Base-by-base conservation (phyloP, 1,140 invertebrate species). In the Reticulitermes speratus region DNA sequence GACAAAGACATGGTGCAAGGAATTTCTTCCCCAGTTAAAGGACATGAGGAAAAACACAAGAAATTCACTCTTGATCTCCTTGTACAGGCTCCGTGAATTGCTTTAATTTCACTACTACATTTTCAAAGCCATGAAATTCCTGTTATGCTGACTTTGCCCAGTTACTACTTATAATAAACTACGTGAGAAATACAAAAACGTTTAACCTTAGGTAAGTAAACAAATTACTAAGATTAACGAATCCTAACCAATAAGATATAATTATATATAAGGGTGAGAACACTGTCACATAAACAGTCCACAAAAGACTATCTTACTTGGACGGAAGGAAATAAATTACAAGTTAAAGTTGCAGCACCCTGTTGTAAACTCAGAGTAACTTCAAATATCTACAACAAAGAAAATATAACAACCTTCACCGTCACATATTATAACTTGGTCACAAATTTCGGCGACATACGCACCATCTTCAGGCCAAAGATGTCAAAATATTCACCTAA, bases 1-100 rank as follows among this genome's bases (percentile, higher is more conserved):
- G 65, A 75, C 65, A 75, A 75, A 25, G n/a, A 75, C n/a, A 30
- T 75, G 65, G 65, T 75, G 65, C 65, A 75, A 75, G 65, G 65
- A 75, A 75, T 75, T 75, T 14, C 65, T 75, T 30, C n/a, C 65
- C 65, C 65, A 25, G 65, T 75, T 75, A 75, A 75, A 75, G n/a
- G 65, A 75, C 65, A 9, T 30, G 65, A 25, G 59, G 59, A 30
- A 75, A 75, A 75, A 75, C 65, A 75, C 65, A 75, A 75, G n/a
- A 75, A 25, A 25, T 75, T 75, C 9, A 25, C n/a, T 30, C 65
- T 30, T 75, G 65, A 75, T 75, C 25, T 75, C 14, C 65, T 75
- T 55, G 52, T 55, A 19, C 52, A 55, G 52, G 5, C 52, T 21
- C 14, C 65, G 65, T 6, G 65, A 75, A 75, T 75, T 75, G 5